These are phyloP conservation scores for Triops longicaudatus DNA, from an alignment of 1,140 invertebrate species.

Conservation along the genomic window DNA sequence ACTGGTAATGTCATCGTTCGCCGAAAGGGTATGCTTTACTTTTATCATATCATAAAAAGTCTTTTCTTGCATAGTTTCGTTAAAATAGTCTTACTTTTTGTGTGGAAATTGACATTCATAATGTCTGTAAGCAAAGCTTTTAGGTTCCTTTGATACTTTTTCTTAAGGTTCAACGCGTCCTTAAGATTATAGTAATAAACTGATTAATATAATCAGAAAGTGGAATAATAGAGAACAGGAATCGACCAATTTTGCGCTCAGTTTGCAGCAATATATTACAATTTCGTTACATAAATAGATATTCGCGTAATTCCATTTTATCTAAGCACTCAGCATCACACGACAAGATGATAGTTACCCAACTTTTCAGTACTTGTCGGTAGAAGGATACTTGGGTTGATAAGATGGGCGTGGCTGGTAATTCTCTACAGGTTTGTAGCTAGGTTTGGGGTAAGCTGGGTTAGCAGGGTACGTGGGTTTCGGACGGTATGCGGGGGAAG, in stretches of 20 bases:
- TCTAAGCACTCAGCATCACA: not conserved
- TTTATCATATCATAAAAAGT: too few species aligned
- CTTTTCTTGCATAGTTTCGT: too few species aligned
- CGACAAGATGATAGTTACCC: not conserved
- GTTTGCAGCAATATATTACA: conserved; percentile 5
- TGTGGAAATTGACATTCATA: too few species aligned
- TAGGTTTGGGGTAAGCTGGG: not conserved
- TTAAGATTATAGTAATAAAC: not conserved
- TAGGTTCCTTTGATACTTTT: too few species aligned
- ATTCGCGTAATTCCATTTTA: not conserved
- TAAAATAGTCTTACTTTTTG: too few species aligned
- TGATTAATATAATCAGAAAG: not conserved
- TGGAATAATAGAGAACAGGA: too few species aligned
- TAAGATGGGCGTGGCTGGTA: not conserved
- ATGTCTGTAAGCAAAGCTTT: too few species aligned
- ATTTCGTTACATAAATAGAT: not conserved
- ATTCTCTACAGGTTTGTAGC: not conserved
- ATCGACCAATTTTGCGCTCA: too few species aligned
- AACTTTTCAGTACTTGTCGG: not conserved
- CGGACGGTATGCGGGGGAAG: not conserved
- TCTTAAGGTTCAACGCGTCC: too few species aligned
- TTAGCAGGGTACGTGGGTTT: not conserved
- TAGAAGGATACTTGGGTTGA: not conserved
- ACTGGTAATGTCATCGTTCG: too few species aligned
- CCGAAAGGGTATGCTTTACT: too few species aligned